These are phyloP conservation scores for Terrapene triunguis DNA, from an alignment of 2,113 vertebrate species.

Conservation along the genomic window DNA sequence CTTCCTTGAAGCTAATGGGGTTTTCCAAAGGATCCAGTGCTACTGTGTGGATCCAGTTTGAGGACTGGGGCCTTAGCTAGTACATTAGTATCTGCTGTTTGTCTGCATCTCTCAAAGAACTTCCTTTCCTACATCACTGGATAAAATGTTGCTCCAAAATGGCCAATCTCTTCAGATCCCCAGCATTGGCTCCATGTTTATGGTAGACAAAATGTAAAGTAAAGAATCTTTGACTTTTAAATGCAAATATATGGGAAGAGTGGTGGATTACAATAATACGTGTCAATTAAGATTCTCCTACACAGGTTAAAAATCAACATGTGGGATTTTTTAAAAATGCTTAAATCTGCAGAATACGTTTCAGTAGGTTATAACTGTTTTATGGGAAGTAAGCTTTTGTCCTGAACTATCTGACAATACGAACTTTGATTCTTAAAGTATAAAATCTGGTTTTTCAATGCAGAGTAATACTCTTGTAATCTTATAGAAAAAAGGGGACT, in stretches of 20 bases:
- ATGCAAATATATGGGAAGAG: not conserved
- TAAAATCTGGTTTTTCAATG: not conserved
- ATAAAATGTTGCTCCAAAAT: not conserved
- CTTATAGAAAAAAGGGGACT: conserved; percentile 70
- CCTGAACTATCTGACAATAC: not conserved
- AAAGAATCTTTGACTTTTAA: not conserved
- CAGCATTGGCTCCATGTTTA: not conserved
- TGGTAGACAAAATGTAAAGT: not conserved
- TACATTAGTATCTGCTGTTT: not conserved
- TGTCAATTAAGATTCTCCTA: not conserved
- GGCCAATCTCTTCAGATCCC: not conserved
- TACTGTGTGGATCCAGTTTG: not conserved
- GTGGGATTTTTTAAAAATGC: not conserved
- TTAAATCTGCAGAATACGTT: not conserved
- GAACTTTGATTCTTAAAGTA: not conserved
- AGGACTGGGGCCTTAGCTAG: not conserved
- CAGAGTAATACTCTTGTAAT: conserved; percentile 9
- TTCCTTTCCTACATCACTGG: not conserved
- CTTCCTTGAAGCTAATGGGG: not conserved
- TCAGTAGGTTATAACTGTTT: not conserved
- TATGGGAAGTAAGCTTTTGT: not conserved
- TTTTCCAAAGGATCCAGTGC: conserved; percentile 5
- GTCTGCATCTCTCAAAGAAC: not conserved
- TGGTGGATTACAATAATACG: not conserved
- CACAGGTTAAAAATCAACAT: not conserved